Conservation (phyloP, 2,888 invertebrate genomes). For the Adela reaumurella region DNA sequence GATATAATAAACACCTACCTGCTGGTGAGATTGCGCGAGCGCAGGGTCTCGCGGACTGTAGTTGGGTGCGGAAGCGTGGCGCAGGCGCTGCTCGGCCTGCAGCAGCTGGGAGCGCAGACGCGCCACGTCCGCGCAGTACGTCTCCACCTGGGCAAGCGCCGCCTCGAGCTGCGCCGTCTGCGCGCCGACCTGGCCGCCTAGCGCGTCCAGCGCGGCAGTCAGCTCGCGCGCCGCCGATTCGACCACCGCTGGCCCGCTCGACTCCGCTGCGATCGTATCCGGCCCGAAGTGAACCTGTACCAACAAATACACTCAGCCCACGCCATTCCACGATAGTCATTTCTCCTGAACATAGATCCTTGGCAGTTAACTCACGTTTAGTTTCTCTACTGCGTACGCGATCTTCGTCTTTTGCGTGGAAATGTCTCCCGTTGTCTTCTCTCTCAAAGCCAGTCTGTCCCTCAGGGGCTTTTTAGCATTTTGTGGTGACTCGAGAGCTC, state of each 20-base stretch:
- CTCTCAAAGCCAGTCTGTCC: conserved; percentile 80
- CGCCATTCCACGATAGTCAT: background rate
- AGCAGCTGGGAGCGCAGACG: conserved; percentile 79
- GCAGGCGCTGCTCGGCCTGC: conserved; percentile 82
- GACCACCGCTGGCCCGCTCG: conserved; percentile 65
- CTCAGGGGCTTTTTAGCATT: conserved; percentile 83
- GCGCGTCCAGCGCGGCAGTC: conserved; percentile 63
- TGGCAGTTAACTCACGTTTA: conserved; percentile 67
- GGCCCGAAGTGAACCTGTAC: conserved; percentile 88
- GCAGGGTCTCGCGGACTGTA: conserved; percentile 81
- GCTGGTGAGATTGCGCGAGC: conserved; percentile 77
- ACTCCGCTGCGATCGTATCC: conserved; percentile 75
- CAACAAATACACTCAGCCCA: background rate
- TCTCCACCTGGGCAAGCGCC: conserved; percentile 81
- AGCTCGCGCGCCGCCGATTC: conserved; percentile 69
- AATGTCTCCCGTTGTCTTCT: conserved; percentile 83
- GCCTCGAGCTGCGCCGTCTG: conserved; percentile 67
- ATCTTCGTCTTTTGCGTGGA: conserved; percentile 89
- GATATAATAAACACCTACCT: conserved; percentile 77
- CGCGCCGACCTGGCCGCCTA: conserved; percentile 57
- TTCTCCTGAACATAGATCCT: too few relatives aligned
- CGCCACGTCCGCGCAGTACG: conserved; percentile 84
- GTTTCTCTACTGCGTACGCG: conserved; percentile 83
- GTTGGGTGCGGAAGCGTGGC: conserved; percentile 77
- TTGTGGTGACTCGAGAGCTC: conserved; percentile 73